These are phyloP conservation scores for Tachyglossus aculeatus DNA, from an alignment of 2,797 vertebrate genomes.

Conservation along the genomic window DNA sequence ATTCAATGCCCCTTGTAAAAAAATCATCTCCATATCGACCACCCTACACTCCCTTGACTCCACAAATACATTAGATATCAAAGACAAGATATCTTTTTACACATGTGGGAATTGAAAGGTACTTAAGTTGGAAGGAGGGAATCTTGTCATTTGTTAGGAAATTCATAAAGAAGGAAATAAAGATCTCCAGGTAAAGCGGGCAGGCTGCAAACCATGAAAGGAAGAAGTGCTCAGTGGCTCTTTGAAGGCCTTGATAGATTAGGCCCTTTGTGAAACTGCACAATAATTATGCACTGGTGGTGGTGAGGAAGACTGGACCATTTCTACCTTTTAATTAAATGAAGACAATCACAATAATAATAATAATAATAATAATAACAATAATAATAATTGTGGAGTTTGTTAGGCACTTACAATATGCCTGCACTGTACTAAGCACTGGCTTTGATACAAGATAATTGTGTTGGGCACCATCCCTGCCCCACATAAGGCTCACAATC, in stretches of 20 bases:
- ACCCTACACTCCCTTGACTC: neutral
- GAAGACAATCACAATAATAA: too few relatives aligned
- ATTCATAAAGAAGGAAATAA: conserved; percentile 1
- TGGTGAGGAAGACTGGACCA: too few relatives aligned
- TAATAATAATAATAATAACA: too few relatives aligned
- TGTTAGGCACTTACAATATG: too few relatives aligned
- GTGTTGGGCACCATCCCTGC: too few relatives aligned
- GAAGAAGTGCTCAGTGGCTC: neutral
- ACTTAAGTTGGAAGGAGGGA: neutral
- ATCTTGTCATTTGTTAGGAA: conserved; percentile 6
- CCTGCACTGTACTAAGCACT: too few relatives aligned
- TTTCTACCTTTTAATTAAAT: too few relatives aligned
- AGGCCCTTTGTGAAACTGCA: too few relatives aligned
- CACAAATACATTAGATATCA: conserved; percentile 7
- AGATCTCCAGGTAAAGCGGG: neutral
- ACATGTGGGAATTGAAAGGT: conserved; percentile 7
- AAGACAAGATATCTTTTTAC: neutral
- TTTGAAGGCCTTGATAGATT: neutral
- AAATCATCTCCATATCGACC: neutral
- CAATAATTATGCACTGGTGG: too few relatives aligned
- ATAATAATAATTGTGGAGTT: too few relatives aligned
- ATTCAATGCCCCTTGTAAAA: conserved; percentile 1
- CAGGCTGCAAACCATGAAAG: neutral
- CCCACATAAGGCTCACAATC: too few relatives aligned
- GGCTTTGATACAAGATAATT: too few relatives aligned